Percentiles rank a stretch among this genome's conserved stretches.
Evolutionary conservation across 1,140 invertebrate species (phyloP).

Genomic region (Dreissena polymorpha): DNA sequence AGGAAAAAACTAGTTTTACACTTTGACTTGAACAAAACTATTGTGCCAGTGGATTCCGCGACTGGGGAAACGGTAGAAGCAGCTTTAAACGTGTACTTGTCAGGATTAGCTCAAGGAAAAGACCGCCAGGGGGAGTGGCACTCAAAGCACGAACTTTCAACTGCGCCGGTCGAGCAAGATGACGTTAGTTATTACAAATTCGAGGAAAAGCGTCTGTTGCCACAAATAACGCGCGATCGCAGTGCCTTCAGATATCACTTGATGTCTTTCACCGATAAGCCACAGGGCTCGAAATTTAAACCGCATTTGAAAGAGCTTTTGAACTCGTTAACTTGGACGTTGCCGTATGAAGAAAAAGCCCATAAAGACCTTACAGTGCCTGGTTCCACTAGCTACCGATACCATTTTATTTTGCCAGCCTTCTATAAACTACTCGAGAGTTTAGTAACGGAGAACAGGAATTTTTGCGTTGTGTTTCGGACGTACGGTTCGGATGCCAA

Average conservation of each 20-base stretch:
- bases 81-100: slow-evolving; percentile 40
- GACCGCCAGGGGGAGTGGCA: slow-evolving; percentile 42
- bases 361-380: slow-evolving; percentile 38
- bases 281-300: slow-evolving; percentile 41
- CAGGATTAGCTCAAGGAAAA: slow-evolving; percentile 37
- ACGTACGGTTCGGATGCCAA: slow-evolving; percentile 40
- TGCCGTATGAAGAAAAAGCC: slow-evolving; percentile 37
- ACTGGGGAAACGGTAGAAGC: slow-evolving; percentile 53
- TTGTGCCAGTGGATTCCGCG: slow-evolving; percentile 50
- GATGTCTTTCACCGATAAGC: slow-evolving; percentile 48
- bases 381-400: slow-evolving; percentile 24
- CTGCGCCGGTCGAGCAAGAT: not conserved
- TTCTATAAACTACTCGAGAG: slow-evolving; percentile 45
- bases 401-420: slow-evolving; percentile 47
- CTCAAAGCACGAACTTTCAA: slow-evolving; percentile 7
- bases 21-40: slow-evolving; percentile 54
- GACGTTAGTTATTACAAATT: slow-evolving; percentile 51
- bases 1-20: slow-evolving; percentile 47
- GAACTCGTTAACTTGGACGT: slow-evolving; percentile 24
- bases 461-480: slow-evolving; percentile 44
- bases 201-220: slow-evolving; percentile 30
- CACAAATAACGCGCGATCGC: slow-evolving; percentile 8
- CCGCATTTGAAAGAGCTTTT: slow-evolving; percentile 37
- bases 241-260: slow-evolving; percentile 6
- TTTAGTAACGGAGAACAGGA: slow-evolving; percentile 13